Base-by-base conservation (phyloP, 2,888 invertebrate genomes). In the Tinea pellionella region DNA sequence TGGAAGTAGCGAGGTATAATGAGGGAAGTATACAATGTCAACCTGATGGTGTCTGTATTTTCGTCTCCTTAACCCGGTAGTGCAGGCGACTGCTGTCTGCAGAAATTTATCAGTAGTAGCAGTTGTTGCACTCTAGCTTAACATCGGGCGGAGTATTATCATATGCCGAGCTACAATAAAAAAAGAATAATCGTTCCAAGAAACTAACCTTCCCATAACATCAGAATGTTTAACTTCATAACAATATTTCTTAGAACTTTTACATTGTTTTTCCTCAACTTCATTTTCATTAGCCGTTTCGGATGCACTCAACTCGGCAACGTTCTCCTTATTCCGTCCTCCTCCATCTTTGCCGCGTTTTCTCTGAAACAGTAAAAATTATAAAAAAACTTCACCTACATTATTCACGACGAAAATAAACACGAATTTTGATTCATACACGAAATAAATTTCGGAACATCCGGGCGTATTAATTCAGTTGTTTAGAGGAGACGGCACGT, bases 181-280 rank as follows among this genome's bases (percentile, higher is more conserved):
- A n/a, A n/a, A n/a, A n/a, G n/a, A n/a, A n/a, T n/a, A n/a, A n/a
- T n/a, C n/a, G n/a, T n/a, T n/a, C 24, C 2, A 24, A 24, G 2
- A 24, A 24, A 24, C 24, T 24, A 24, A 90, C 90, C 90, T 87
- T 70, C 90, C 90, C 89, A 90, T 90, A 6, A 89, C 68, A 60
- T 90, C 89, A 0, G 92, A 92, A 2, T 80, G 80, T 63, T 83
- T 89, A 18, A 92, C 79, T 61, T 88, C 88, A 66, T 89, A 92
- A 61, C 90, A 89, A 57, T 59, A 61, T 29, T 80, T 94, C 90
- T 77, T 92, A 82, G 75, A 92, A 90, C 65, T 92, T 24, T 29
- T 24, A 6, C 65, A 64, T 30, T 65, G 64, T 7, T 59, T 57
- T 2, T 64, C 66, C n/a, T 68, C 63, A 7, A 63, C 68, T 15